Evolutionary conservation across 2,888 invertebrate genomes (phyloP).

Genomic region (Glyphotaelius pellucidus): DNA sequence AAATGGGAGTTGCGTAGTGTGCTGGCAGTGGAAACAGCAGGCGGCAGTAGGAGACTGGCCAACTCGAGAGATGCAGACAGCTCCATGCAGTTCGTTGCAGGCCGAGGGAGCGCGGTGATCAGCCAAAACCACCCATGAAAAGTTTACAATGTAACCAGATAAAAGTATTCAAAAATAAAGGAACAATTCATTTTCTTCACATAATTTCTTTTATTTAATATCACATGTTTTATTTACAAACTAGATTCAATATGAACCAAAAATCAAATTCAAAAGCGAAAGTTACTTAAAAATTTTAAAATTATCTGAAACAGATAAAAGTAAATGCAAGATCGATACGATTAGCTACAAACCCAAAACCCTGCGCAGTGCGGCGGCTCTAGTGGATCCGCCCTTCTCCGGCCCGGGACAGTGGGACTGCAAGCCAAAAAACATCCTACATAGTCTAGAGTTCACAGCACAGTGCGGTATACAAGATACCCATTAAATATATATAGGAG

Average conservation of each 20-base stretch:
- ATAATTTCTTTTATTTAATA: conserved; percentile 36
- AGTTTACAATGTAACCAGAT: conserved; percentile 51
- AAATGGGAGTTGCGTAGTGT: background rate
- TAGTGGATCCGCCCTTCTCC: conserved; percentile 35
- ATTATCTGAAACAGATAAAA: conserved; percentile 44
- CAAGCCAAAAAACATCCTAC: conserved; percentile 59
- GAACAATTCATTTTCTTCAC: conserved; percentile 36
- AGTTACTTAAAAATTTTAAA: conserved; percentile 33
- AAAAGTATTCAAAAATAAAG: conserved; percentile 54
- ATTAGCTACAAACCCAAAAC: conserved; percentile 52
- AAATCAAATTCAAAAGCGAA: conserved; percentile 46
- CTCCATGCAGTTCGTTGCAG: background rate
- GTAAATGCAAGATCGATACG: conserved; percentile 58
- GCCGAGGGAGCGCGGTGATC: background rate
- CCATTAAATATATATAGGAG: conserved; percentile 16
- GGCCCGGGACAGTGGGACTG: conserved; percentile 59
- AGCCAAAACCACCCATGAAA: conserved; percentile 57
- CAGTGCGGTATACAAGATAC: conserved; percentile 37
- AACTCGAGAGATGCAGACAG: background rate
- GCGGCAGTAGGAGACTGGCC: background rate
- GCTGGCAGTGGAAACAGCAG: background rate
- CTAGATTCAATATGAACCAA: conserved; percentile 65
- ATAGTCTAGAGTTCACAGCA: conserved; percentile 26
- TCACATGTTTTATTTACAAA: conserved; percentile 40
- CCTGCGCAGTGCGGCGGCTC: conserved; percentile 8